Conservation (phyloP, 2,888 invertebrate species). For the Pomacea canaliculata region DNA sequence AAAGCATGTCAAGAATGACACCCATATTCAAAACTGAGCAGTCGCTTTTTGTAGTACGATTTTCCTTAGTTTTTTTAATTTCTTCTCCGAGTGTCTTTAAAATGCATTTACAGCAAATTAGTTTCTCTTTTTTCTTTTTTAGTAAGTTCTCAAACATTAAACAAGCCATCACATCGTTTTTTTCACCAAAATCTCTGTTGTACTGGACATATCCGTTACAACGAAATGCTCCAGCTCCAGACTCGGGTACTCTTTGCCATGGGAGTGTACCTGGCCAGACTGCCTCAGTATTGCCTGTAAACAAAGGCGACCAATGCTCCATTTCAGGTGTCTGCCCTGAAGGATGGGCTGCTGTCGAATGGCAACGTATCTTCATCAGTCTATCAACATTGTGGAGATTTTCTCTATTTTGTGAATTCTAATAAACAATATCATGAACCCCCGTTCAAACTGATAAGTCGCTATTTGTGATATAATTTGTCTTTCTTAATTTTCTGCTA, state of each 20-base stretch:
- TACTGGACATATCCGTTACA: background rate
- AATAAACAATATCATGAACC: too few species aligned
- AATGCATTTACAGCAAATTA: background rate
- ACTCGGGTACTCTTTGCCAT: constrained; percentile 9
- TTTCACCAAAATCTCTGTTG: background rate
- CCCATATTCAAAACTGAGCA: too few species aligned
- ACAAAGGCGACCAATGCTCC: constrained; percentile 11
- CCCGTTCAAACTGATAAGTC: too few species aligned
- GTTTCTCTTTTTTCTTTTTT: background rate
- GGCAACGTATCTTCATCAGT: background rate
- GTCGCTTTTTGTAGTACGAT: too few species aligned
- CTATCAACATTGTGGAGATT: too few species aligned
- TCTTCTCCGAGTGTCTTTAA: too few species aligned
- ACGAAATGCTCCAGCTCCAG: constrained; percentile 19
- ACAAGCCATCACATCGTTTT: constrained; percentile 8
- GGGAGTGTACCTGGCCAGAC: constrained; percentile 8
- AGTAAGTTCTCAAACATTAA: constrained; percentile 6
- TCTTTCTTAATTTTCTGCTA: too few species aligned
- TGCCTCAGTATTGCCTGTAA: constrained; percentile 17
- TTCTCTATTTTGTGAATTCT: too few species aligned
- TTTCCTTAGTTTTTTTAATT: too few species aligned
- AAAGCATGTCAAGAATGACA: too few species aligned
- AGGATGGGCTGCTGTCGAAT: background rate
- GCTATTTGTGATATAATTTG: too few species aligned
- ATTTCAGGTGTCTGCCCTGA: background rate